phyloP scores from a whole-genome alignment of 2,888 invertebrate species.

The Netelia fuscicornis region DNA sequence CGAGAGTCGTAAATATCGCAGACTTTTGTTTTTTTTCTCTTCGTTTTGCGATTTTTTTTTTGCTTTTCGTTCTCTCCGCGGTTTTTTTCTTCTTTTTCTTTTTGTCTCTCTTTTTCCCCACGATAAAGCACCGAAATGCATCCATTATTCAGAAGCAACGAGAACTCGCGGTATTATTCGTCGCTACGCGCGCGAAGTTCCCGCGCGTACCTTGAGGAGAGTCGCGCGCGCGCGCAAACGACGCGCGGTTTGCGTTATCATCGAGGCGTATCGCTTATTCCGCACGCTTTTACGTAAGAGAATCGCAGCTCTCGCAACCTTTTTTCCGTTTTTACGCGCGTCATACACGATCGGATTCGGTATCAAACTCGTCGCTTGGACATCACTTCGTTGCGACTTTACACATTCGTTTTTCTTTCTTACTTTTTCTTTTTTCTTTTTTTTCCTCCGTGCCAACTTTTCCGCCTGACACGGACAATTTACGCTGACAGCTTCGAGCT shows the following conservation, averaged over 20 bases:
- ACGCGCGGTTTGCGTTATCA: conserved; percentile 55
- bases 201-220: conserved; percentile 38
- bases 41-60: conserved; percentile 42
- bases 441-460: background rate
- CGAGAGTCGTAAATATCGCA: background rate
- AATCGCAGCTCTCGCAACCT: background rate
- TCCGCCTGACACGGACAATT: conserved; percentile 16
- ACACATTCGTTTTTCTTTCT: conserved; percentile 10
- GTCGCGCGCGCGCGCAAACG: conserved; percentile 6
- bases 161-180: conserved; percentile 44
- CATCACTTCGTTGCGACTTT: conserved; percentile 35
- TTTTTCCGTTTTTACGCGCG: conserved; percentile 42
- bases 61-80: conserved; percentile 57
- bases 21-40: background rate
- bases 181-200: background rate
- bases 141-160: conserved; percentile 79
- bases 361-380: conserved; percentile 45
- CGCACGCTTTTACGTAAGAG: conserved; percentile 68
- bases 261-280: conserved; percentile 59
- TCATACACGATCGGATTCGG: conserved; percentile 57
- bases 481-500: conserved; percentile 7
- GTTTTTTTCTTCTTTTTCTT: conserved; percentile 45
- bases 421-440: background rate
- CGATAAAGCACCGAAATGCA: conserved; percentile 78
- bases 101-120: conserved; percentile 32